phyloP scores from a whole-genome alignment of 2,113 vertebrate species.

The Cyrtonyx montezumae region DNA sequence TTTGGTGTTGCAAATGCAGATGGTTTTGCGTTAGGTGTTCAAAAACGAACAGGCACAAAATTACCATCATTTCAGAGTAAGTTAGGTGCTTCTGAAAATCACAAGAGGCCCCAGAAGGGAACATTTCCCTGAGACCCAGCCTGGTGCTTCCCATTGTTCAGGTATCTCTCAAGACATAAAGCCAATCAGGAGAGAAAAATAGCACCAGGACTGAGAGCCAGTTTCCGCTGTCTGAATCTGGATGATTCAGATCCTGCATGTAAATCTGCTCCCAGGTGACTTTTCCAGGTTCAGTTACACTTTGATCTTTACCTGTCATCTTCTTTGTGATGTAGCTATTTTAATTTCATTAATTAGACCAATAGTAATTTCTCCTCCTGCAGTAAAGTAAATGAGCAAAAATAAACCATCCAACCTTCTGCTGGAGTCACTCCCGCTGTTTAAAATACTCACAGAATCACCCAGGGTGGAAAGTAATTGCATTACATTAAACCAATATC shows the following conservation, averaged over 20 bases:
- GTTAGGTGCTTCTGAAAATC: not conserved
- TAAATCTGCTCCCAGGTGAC: conserved; percentile 50
- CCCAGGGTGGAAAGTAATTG: conserved; percentile 17
- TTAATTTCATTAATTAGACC: conserved; percentile 44
- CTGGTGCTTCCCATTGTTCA: not conserved
- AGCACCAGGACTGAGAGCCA: not conserved
- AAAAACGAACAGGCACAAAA: not conserved
- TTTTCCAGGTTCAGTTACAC: conserved; percentile 48
- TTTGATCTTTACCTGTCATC: conserved; percentile 65
- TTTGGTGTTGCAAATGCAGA: not conserved
- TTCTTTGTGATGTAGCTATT: conserved; percentile 54
- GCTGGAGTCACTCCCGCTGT: conserved; percentile 25
- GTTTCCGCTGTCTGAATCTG: not conserved
- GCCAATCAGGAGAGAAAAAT: not conserved
- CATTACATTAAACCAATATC: conserved; percentile 9
- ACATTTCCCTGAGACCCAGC: not conserved
- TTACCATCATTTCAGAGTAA: not conserved
- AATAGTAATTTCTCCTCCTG: not conserved
- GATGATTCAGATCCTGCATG: conserved; percentile 11
- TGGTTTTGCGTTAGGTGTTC: not conserved
- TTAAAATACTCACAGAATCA: conserved; percentile 40
- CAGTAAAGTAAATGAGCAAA: conserved; percentile 47
- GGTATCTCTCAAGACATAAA: not conserved
- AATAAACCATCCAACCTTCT: conserved; percentile 3
- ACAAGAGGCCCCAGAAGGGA: not conserved